phyloP scores from a whole-genome alignment of 1,140 invertebrate species.

The Argopecten irradians region DNA sequence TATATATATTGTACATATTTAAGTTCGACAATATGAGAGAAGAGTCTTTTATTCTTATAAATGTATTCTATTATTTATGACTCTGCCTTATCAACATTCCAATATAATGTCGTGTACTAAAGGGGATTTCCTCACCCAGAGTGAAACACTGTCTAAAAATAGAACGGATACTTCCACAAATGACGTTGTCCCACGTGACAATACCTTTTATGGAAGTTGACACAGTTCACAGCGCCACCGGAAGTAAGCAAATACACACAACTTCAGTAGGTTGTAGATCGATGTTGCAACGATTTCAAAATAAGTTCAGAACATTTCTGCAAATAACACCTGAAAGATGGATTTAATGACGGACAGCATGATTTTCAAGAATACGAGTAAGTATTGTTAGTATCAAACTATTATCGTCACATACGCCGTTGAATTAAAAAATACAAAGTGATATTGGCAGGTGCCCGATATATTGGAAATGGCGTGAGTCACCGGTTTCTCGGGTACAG shows the following conservation, averaged over 20 bases:
- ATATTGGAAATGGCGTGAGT: not conserved
- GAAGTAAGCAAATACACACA: conserved; percentile 14
- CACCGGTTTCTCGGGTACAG: not conserved
- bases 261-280: not conserved
- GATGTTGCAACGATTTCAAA: not conserved
- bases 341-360: not conserved
- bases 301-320: not conserved
- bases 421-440: not conserved
- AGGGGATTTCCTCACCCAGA: not conserved
- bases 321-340: not conserved
- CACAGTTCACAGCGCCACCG: conserved; percentile 12
- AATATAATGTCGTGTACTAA: not conserved
- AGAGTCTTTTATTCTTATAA: too few species aligned
- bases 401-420: not conserved
- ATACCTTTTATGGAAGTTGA: not conserved
- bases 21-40: too few species aligned
- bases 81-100: too few species aligned
- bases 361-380: not conserved
- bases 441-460: conserved; percentile 6
- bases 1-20: too few species aligned
- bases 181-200: not conserved
- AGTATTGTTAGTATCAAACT: not conserved
- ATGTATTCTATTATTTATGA: too few species aligned
- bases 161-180: not conserved
- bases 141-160: not conserved